Conservation (phyloP, 2,113 vertebrate species). For the Gavia stellata region DNA sequence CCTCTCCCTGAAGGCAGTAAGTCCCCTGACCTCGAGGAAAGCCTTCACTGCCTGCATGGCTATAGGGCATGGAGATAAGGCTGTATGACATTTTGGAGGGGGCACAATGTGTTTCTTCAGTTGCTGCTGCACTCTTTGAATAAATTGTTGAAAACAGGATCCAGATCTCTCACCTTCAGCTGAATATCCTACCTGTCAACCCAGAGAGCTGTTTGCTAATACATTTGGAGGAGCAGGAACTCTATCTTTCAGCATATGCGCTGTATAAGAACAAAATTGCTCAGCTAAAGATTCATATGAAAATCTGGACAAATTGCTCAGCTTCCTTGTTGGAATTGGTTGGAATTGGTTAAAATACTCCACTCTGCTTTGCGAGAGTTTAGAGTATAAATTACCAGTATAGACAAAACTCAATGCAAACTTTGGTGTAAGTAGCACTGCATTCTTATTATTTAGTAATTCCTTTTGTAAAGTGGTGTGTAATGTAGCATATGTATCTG, state of each 20-base stretch:
- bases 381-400: background rate
- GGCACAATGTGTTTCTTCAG: background rate
- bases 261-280: background rate
- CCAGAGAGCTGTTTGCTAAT: background rate
- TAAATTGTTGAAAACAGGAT: background rate
- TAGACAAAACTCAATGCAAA: background rate
- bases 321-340: background rate
- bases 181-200: background rate
- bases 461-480: background rate
- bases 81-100: fast-evolving
- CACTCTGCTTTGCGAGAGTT: background rate
- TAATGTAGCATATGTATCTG: background rate
- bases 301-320: background rate
- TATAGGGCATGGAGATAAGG: background rate
- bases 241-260: background rate
- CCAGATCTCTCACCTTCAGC: background rate
- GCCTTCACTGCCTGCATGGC: background rate
- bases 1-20: background rate
- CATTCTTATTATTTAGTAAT: background rate
- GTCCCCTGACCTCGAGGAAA: background rate
- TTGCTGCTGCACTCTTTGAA: background rate
- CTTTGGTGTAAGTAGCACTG: background rate
- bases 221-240: background rate
- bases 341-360: background rate
- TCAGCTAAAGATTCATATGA: background rate